Evolutionary conservation across 1,140 invertebrate genomes (phyloP).

Genomic region (Holotrichia oblita): DNA sequence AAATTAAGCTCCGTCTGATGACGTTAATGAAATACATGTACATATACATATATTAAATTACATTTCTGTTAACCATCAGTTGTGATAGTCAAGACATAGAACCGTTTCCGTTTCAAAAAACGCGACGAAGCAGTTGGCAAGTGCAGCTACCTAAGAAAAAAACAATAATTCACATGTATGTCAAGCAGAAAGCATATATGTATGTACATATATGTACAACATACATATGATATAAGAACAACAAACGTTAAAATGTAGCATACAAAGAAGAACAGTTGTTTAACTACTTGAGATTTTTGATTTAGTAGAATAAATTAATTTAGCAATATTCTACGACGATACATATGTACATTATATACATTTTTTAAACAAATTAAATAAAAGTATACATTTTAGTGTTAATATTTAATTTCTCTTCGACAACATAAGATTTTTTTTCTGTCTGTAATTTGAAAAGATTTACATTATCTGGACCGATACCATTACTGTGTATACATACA

Average conservation of each 20-base stretch:
- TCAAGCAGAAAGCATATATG: not conserved
- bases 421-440: no score
- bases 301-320: no score
- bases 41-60: conserved; percentile 11
- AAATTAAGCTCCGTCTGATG: conserved; percentile 20
- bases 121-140: conserved; percentile 7
- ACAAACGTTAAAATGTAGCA: not conserved
- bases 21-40: conserved; percentile 8
- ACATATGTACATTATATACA: no score
- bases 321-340: no score
- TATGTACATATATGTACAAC: no score
- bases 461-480: no score
- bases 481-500: no score
- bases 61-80: not conserved
- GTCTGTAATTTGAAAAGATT: no score
- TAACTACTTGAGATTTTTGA: no score
- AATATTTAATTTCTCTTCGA: no score
- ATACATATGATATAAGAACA: not conserved
- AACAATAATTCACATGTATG: conserved; percentile 19
- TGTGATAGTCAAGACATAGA: not conserved
- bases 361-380: no score
- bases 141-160: conserved; percentile 21
- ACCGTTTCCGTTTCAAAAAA: conserved; percentile 6
- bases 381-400: no score
- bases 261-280: not conserved